Percentiles rank a stretch among this genome's conserved stretches.
Evolutionary conservation across 2,888 invertebrate genomes (phyloP).

Genomic region (Rhagophthalmus giganteus): DNA sequence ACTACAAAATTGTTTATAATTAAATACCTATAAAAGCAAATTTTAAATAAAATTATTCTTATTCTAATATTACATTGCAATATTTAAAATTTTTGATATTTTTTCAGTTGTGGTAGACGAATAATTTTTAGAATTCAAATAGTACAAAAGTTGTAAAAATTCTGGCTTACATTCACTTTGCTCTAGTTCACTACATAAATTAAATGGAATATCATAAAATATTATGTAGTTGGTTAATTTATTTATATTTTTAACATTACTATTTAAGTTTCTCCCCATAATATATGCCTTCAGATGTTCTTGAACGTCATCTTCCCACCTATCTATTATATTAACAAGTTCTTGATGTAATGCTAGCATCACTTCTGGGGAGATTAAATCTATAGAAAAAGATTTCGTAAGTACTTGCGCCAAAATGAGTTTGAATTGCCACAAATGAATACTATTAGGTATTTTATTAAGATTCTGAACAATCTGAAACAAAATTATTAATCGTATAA

Average conservation of each 20-base stretch:
- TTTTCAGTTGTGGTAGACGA: background rate
- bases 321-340: slow-evolving; percentile 59
- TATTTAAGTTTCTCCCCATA: slow-evolving; percentile 51
- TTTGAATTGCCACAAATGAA: slow-evolving; percentile 77
- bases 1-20: too few relatives aligned
- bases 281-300: slow-evolving; percentile 59
- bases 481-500: background rate
- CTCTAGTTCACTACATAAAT: slow-evolving; percentile 37
- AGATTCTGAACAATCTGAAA: slow-evolving; percentile 45
- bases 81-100: background rate
- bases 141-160: background rate
- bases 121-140: background rate
- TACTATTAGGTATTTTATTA: slow-evolving; percentile 57
- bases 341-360: slow-evolving; percentile 65
- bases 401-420: slow-evolving; percentile 61
- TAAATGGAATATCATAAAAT: slow-evolving; percentile 63
- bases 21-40: too few relatives aligned
- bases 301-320: slow-evolving; percentile 59
- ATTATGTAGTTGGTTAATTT: slow-evolving; percentile 61
- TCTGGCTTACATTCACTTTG: background rate
- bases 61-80: background rate
- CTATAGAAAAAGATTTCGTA: slow-evolving; percentile 47
- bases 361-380: slow-evolving; percentile 64
- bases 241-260: slow-evolving; percentile 48
- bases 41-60: too few relatives aligned